Base-by-base conservation (phyloP, 1,140 invertebrate species). In the Berghia stephanieae region DNA sequence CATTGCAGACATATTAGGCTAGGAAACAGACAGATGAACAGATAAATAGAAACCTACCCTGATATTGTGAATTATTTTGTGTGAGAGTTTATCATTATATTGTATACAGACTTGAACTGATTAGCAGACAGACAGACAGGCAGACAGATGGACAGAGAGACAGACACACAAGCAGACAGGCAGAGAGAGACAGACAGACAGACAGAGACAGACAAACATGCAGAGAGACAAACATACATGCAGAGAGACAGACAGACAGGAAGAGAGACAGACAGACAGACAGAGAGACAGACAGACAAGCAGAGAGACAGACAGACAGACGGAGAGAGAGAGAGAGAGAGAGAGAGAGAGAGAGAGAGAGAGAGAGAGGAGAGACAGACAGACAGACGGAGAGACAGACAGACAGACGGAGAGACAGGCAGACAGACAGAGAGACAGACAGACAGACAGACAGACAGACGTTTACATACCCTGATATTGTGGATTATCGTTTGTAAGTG, bases 51-150 rank as follows among this genome's bases (percentile, higher is more conserved):
- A 40, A 42, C 57, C 43, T 63, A 75, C 73, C 36, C 42, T 63
- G n/a, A 75, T 75, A 16, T 66, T 75, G 38, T 44, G 6, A 31
- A 89, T 92, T 13, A 92, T 88, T 27, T 83, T 87, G 66, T 91
- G 84, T 79, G 95, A 88, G 31, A 90, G 81, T 52, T 90, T 88
- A 87, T 95, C 94, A 79, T 93, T 91, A 49, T 92, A 94, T 91
- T 77, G 91, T 91, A 38, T 89, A 83, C 10, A 95, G 86, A 69
- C 91, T 91, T 0, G 93, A 93, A 0, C 94, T n/a, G n/a, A n/a
- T n/a, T n/a, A n/a, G n/a, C n/a, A n/a, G n/a, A n/a, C n/a, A n/a
- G n/a, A n/a, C n/a, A n/a, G n/a, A n/a, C n/a, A n/a, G n/a, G n/a
- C n/a, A n/a, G n/a, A n/a, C n/a, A n/a, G n/a, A n/a, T n/a, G n/a